phyloP scores from a whole-genome alignment of 2,113 vertebrate genomes.

The Narcine bancroftii region DNA sequence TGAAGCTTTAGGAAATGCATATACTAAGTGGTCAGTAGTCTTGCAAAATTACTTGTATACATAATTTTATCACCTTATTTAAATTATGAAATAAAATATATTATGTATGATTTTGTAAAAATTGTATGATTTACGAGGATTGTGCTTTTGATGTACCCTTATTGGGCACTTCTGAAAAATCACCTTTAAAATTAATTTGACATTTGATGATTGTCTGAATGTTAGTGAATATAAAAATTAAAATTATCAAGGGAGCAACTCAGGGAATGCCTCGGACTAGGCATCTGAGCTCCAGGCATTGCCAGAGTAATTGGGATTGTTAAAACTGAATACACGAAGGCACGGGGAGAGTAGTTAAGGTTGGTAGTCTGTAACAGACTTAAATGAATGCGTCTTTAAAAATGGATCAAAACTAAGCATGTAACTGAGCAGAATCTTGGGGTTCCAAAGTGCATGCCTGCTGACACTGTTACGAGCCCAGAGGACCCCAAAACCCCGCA shows the following conservation, averaged over 20 bases:
- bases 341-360: neutral
- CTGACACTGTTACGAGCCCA: no score
- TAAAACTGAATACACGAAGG: neutral
- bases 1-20: neutral
- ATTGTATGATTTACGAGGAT: neutral
- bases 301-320: neutral
- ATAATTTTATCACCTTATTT: neutral
- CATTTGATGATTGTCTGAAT: neutral
- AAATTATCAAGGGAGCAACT: neutral
- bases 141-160: neutral
- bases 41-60: neutral
- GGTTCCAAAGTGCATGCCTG: no score
- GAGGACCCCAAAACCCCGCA: no score
- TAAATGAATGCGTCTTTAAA: neutral
- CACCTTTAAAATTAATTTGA: neutral
- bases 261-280: neutral
- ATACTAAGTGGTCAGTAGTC: neutral
- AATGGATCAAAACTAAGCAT: neutral
- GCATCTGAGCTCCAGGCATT: neutral
- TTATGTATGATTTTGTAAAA: neutral
- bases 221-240: neutral
- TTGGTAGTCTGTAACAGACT: neutral
- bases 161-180: neutral
- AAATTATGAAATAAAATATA: neutral
- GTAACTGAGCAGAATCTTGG: no score